Evolutionary conservation across 2,888 invertebrate species (phyloP).

Genomic region (Ceriagrion tenellum): DNA sequence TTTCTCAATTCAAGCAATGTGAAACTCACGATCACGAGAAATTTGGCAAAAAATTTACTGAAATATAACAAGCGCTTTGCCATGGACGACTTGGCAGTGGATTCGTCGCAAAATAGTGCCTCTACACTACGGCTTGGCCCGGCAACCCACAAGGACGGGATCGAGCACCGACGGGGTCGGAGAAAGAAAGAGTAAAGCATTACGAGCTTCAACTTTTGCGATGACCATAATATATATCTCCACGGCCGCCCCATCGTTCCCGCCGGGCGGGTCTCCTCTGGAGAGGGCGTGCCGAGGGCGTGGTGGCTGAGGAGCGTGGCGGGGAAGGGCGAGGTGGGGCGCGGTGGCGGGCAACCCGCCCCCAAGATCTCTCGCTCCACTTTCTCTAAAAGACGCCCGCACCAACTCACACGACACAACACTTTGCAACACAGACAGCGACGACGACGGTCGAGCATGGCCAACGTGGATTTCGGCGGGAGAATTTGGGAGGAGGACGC

Average conservation of each 20-base stretch:
- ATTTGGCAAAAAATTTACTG: neutral
- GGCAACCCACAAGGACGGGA: neutral
- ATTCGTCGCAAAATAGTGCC: neutral
- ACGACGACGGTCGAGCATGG: neutral
- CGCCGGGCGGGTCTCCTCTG: neutral
- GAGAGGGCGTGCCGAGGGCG: conserved; percentile 48
- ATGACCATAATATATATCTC: neutral
- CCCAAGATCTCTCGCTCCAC: conserved; percentile 34
- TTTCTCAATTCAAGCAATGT: neutral
- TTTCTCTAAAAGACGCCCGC: conserved; percentile 6
- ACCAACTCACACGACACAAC: neutral
- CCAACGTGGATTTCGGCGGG: conserved; percentile 23
- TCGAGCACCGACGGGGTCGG: neutral
- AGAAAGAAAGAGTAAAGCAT: neutral
- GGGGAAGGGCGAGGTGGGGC: neutral
- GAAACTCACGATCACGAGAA: neutral
- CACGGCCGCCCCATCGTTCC: neutral
- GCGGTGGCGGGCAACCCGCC: neutral
- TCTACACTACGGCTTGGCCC: neutral
- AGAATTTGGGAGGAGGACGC: neutral
- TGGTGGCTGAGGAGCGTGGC: neutral
- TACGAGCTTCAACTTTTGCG: neutral
- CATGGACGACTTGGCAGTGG: neutral
- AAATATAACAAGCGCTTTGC: neutral
- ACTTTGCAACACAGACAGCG: neutral